Evolutionary conservation across 1,140 invertebrate genomes (phyloP).

Genomic region (Araneus ventricosus): DNA sequence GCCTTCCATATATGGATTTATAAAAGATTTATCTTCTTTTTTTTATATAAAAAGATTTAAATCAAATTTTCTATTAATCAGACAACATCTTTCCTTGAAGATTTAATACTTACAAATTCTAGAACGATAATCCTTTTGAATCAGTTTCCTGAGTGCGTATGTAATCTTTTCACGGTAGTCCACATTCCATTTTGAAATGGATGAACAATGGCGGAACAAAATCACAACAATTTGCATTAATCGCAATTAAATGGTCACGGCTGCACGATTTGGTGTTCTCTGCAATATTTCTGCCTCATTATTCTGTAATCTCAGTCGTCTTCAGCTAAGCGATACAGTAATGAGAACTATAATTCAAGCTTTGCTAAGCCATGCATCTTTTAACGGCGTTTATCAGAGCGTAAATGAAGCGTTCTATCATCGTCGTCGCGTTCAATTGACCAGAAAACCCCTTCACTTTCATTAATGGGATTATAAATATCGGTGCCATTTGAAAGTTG

Average conservation of each 20-base stretch:
- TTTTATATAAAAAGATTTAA: too few species aligned
- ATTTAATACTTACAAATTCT: too few species aligned
- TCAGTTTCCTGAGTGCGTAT: not conserved
- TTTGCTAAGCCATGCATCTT: not conserved
- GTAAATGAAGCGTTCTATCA: slow-evolving; percentile 29
- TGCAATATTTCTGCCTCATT: slow-evolving; percentile 10
- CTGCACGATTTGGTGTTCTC: not conserved
- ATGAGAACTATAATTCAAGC: slow-evolving; percentile 6
- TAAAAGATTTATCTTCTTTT: too few species aligned
- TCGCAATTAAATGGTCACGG: slow-evolving; percentile 2
- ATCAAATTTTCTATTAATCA: too few species aligned
- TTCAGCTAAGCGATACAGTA: not conserved
- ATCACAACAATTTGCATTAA: not conserved
- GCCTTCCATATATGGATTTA: too few species aligned
- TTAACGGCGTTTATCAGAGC: slow-evolving; percentile 1
- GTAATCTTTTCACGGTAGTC: not conserved
- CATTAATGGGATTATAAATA: slow-evolving; percentile 27
- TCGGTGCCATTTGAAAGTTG: not conserved
- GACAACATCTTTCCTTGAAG: too few species aligned
- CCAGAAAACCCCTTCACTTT: slow-evolving; percentile 16
- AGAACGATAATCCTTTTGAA: not conserved
- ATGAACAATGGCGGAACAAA: not conserved
- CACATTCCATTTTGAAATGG: not conserved
- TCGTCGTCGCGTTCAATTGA: slow-evolving; percentile 24
- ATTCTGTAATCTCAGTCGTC: not conserved